Percentiles rank a stretch among this genome's conserved stretches.
These are phyloP conservation scores for Psettodes erumei DNA, from an alignment of 2,113 vertebrate species.

Conservation along the genomic window DNA sequence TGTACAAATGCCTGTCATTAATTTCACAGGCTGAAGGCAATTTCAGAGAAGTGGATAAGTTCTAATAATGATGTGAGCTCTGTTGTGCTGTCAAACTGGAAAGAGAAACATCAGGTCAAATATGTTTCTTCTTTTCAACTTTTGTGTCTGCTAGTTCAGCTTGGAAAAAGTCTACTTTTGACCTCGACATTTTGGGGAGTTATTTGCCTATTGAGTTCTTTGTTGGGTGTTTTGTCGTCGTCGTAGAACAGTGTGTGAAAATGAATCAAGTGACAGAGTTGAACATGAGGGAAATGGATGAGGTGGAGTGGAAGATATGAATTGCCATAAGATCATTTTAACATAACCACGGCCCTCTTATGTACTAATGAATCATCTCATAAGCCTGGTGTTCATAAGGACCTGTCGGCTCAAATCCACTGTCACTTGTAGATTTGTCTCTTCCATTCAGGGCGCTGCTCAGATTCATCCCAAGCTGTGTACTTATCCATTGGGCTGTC, in stretches of 20 bases:
- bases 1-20: conserved; percentile 77
- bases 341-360: conserved; percentile 27
- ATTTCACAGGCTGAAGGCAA: conserved; percentile 74
- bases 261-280: conserved; percentile 10
- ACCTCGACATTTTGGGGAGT: not conserved
- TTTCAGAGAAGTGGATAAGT: conserved; percentile 70
- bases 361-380: conserved; percentile 46
- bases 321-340: conserved; percentile 27
- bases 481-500: conserved; percentile 28
- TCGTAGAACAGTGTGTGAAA: not conserved
- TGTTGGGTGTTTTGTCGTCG: too few species aligned
- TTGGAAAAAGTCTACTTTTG: not conserved
- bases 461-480: conserved; percentile 21
- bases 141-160: not conserved
- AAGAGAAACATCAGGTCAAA: conserved; percentile 58
- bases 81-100: conserved; percentile 44
- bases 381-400: conserved; percentile 36
- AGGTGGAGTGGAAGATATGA: conserved; percentile 25
- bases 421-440: conserved; percentile 54
- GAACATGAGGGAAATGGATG: conserved; percentile 15
- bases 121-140: conserved; percentile 8
- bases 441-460: conserved; percentile 31
- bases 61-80: conserved; percentile 60
- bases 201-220: not conserved
- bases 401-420: conserved; percentile 41